Evolutionary conservation across 2,113 vertebrate species (phyloP), one percentile per base, ranked within the genome.

Genomic region (Eubucco bourcierii): DNA sequence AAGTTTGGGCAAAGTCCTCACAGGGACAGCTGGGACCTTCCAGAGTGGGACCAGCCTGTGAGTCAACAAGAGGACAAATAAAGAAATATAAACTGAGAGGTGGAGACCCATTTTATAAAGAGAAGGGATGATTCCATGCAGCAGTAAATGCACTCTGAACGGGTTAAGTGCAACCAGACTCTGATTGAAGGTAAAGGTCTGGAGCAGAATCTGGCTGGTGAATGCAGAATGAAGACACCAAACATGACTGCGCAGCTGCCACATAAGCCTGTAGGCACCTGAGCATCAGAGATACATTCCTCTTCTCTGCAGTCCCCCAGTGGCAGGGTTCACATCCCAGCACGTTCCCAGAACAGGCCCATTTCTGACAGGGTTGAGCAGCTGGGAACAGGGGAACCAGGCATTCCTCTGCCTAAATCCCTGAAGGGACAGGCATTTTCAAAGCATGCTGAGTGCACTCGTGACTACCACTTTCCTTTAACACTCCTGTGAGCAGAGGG

Each of bases 401-500:
- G 64, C 46, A 91, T 85, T 90, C 87, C 60, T 95, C 16, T 16
- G 46, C 86, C 72, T 64, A 74, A 89, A 77, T 80, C 41, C 65
- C 63, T 0, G 0, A 8, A 8, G 7, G 58, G 41, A 71, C 41
- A 86, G 80, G 82, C 58, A 86, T 90, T 87, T 82, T 50, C 50
- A 70, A 61, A 50, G 87, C 78, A 34, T 0, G 21, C 55, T 18
- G 70, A 75, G 23, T 0, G 2, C 9, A 4, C 47, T 70, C 2
- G 0, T 60, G 86, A 52, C 79, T 33, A 44, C 37, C 82, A 20
- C 19, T 7, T 90, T 61, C 83, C 59, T 61, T 59, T 76, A 68
- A 59, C 5, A 6, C 4, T 18, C n/a, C 56, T n/a, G n/a, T 0
- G 4, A 50, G 39, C 0, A 0, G 10, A 88, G 83, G 53, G 53